phyloP scores from a whole-genome alignment of 2,797 vertebrate species.

The Periophthalmus magnuspinnatus region DNA sequence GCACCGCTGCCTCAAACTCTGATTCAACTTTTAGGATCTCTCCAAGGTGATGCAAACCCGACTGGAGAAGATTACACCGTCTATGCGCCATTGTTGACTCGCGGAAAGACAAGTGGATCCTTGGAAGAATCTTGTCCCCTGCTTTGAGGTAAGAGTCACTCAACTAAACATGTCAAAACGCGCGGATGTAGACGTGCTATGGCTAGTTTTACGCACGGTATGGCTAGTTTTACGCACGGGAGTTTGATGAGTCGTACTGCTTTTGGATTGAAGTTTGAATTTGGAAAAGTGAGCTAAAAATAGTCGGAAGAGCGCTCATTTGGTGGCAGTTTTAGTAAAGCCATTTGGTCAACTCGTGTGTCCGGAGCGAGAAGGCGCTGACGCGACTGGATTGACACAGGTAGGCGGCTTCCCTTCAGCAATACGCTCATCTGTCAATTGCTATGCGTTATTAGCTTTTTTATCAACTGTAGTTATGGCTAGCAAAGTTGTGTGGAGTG shows the following conservation, averaged over 20 bases:
- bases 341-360: conserved; percentile 31
- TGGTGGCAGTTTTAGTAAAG: conserved; percentile 28
- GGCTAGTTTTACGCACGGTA: background rate
- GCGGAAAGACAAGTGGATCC: conserved; percentile 19
- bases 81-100: background rate
- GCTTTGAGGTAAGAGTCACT: conserved; percentile 55
- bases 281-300: conserved; percentile 48
- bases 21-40: conserved; percentile 41
- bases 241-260: background rate
- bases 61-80: background rate
- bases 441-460: conserved; percentile 12
- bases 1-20: conserved; percentile 43
- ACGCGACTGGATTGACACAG: conserved; percentile 2
- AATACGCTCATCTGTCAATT: background rate
- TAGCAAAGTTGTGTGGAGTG: conserved; percentile 69
- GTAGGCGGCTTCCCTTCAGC: background rate
- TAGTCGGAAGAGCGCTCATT: background rate
- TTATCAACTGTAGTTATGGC: conserved; percentile 36
- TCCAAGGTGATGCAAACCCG: conserved; percentile 1
- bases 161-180: conserved; percentile 10
- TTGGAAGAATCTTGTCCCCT: conserved; percentile 47
- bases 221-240: background rate
- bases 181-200: background rate
- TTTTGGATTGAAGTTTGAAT: conserved; percentile 20
- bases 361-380: conserved; percentile 1